Base-by-base conservation (phyloP, 2,113 vertebrate species). In the Podilymbus podiceps region DNA sequence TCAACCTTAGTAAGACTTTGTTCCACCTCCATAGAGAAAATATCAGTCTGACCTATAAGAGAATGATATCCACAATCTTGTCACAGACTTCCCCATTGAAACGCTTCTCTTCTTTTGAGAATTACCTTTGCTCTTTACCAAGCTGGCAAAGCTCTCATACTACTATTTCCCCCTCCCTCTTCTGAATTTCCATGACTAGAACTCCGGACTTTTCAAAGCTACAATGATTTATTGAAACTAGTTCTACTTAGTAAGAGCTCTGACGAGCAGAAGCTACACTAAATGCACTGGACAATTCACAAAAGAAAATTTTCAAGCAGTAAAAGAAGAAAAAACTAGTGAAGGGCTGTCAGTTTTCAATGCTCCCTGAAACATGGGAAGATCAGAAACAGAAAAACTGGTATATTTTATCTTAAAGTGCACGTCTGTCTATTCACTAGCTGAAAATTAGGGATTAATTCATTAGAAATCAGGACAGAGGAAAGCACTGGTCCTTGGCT, bases 211-310 rank as follows among this genome's bases (percentile, higher is more conserved):
- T 92, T 53, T 68, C 92, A 90, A 92, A 90, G 96, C 75, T 86
- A 59, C 58, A 66, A 71, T 66, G 91, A 97, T 93, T 96, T 94
- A 96, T 66, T 88, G 85, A 95, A 93, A 95, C 91, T 92, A 95
- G 88, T 96, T 94, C 89, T 86, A 79, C 83, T 71, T 59, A 78
- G 87, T 28, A 87, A 90, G 69, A 94, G 62, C 87, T 79, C 75
- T 62, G 90, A 80, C 85, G 93, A 96, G 89, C 79, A 89, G 83
- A 60, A 82, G 50, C 85, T 86, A 38, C 71, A 66, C 96, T 93
- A 96, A 97, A 97, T 75, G 91, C 79, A 60, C 85, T 47, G 68
- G 93, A 76, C 80, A 87, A 96, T 89, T 91, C 84, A 85, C 81
- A 72, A 85, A 27, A 60, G 11, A 88, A 96, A 91, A 89, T 89